These are phyloP conservation scores for Parauchenoglanis punctatus DNA, from an alignment of 2,797 vertebrate species.

Conservation along the genomic window DNA sequence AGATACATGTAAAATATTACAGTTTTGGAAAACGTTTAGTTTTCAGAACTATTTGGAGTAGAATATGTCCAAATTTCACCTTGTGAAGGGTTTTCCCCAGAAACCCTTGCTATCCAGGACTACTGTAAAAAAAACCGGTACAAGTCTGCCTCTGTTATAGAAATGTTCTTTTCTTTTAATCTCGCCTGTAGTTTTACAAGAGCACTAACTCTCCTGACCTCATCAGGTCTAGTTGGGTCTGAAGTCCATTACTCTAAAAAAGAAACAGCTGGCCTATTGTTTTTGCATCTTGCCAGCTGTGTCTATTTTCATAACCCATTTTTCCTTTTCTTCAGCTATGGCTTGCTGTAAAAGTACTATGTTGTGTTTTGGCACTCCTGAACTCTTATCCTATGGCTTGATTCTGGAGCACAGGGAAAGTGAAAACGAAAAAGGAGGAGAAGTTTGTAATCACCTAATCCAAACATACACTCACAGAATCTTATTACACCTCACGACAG, in stretches of 20 bases:
- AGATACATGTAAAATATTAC: not conserved
- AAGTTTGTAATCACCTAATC: slow-evolving; percentile 81
- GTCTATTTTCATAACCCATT: slow-evolving; percentile 76
- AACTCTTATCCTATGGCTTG: slow-evolving; percentile 64
- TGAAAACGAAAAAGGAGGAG: not conserved
- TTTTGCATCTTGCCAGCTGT: slow-evolving; percentile 74
- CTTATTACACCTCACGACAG: slow-evolving; percentile 79
- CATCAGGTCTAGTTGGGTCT: slow-evolving; percentile 62
- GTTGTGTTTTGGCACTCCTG: slow-evolving; percentile 70
- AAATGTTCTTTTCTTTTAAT: slow-evolving; percentile 66
- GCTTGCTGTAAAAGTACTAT: slow-evolving; percentile 69
- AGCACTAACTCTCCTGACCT: slow-evolving; percentile 62
- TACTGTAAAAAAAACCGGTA: slow-evolving; percentile 59
- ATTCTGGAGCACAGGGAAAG: slow-evolving; percentile 56
- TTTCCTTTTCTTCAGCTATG: slow-evolving; percentile 74
- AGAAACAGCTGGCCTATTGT: slow-evolving; percentile 78
- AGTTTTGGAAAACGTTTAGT: not conserved
- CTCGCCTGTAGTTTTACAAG: slow-evolving; percentile 67
- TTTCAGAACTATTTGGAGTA: not conserved
- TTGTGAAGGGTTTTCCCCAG: not conserved
- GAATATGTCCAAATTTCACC: not conserved
- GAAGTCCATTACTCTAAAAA: slow-evolving; percentile 72
- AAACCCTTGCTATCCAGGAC: not conserved
- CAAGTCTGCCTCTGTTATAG: slow-evolving; percentile 48
- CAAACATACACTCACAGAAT: slow-evolving; percentile 80